Evolutionary conservation across 2,888 invertebrate genomes (phyloP).

Genomic region (Coenonympha arcania): DNA sequence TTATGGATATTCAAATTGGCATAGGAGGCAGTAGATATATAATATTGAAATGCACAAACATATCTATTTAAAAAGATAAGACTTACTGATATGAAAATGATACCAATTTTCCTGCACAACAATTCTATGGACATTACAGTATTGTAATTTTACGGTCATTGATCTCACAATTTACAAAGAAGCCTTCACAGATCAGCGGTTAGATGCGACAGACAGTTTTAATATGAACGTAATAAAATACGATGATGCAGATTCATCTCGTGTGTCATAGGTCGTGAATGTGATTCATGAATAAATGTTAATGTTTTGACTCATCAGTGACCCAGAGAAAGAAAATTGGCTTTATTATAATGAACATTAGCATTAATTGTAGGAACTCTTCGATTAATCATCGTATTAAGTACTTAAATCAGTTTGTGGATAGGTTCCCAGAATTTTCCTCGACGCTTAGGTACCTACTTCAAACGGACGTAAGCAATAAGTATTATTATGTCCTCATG

Average conservation of each 20-base stretch:
- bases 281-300: constrained; percentile 4
- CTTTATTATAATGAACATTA: too few species aligned
- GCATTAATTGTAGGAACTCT: too few species aligned
- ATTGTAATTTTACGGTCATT: not conserved
- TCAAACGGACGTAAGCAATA: too few species aligned
- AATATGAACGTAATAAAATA: not conserved
- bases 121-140: not conserved
- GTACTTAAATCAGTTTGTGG: too few species aligned
- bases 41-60: too few species aligned
- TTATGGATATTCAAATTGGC: too few species aligned
- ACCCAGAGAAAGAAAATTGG: not conserved
- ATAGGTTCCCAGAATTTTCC: too few species aligned
- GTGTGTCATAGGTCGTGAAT: not conserved
- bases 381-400: too few species aligned
- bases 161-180: not conserved
- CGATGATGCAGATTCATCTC: not conserved
- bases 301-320: not conserved
- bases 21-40: too few species aligned
- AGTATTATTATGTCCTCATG: too few species aligned
- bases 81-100: constrained; percentile 3
- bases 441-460: too few species aligned
- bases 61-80: not conserved
- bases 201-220: not conserved
- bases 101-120: not conserved
- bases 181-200: not conserved